phyloP scores from a whole-genome alignment of 2,888 invertebrate genomes.

The Macrophya alboannulata region DNA sequence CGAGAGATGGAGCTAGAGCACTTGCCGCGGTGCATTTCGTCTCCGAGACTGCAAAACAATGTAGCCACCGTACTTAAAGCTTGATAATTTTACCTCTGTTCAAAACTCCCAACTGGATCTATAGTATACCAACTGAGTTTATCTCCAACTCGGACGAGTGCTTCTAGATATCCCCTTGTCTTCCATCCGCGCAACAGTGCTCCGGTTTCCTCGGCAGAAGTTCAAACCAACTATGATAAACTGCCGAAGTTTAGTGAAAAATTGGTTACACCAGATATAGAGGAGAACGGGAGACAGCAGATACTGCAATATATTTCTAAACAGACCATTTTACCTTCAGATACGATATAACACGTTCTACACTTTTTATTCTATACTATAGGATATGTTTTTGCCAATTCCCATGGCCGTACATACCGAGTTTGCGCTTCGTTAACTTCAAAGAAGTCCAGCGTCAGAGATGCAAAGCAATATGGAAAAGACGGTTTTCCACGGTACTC shows the following conservation, averaged over 20 bases:
- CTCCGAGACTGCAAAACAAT: not conserved
- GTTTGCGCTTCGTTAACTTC: not conserved
- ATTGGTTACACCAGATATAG: constrained; percentile 62
- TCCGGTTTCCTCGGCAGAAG: constrained; percentile 16
- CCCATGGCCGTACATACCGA: not conserved
- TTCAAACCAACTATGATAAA: constrained; percentile 66
- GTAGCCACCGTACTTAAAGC: not conserved
- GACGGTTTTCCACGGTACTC: no score
- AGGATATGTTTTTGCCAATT: not conserved
- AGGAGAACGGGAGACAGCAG: not conserved
- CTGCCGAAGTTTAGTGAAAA: constrained; percentile 69
- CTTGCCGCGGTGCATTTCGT: not conserved
- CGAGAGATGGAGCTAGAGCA: not conserved
- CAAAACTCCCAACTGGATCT: constrained; percentile 14
- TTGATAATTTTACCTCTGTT: constrained; percentile 19
- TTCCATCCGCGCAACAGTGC: constrained; percentile 38
- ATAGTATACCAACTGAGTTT: constrained; percentile 62
- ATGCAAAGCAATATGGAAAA: not conserved
- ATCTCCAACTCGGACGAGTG: constrained; percentile 71
- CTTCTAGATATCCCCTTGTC: constrained; percentile 49
- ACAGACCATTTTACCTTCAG: constrained; percentile 16
- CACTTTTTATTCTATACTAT: not conserved
- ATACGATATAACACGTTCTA: not conserved
- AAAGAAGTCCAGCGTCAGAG: not conserved
- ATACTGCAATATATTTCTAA: constrained; percentile 47